Evolutionary conservation across 1,140 invertebrate genomes (phyloP), one percentile per base, ranked within the genome.

Genomic region (Tetramorium alpestre): DNA sequence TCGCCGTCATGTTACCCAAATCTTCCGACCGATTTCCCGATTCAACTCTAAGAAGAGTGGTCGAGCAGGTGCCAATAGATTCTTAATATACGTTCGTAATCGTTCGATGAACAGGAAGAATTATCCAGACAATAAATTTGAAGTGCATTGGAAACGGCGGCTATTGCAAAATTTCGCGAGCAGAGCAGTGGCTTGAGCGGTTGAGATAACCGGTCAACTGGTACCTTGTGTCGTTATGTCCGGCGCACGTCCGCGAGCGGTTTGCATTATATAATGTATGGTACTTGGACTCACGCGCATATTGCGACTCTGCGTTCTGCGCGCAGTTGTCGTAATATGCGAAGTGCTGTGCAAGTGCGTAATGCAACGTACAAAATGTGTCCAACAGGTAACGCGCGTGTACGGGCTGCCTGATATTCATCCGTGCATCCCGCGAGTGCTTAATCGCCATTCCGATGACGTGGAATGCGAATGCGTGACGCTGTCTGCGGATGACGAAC

Each of bases 141-240:
- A 84, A 62, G 75, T 84, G 54, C 69, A 84, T 75, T 60, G 41
- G 69, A 49, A 75, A 75, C 38, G 67, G 44, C 41, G 54, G 25
- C 54, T n/a, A 60, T 49, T 47, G 41, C 67, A 18, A 82, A 73
- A 73, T 82, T 38, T 13, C 10, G 67, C n/a, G 76, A n/a, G 56
- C 73, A 33, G 22, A 44, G 56, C 54, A 22, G 25, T 10, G 44
- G 51, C 25, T 72, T 56, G 80, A 28, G 38, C 67, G 41, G 28
- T n/a, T n/a, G 84, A 86, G 75, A 82, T 81, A 86, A 82, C 62
- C n/a, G 62, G 76, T 86, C 76, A 86, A 49, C 75, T 62, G 13
- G 25, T 82, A 41, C 41, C 22, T 86, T 22, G 58, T 22, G 47
- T 41, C 58, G 60, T 85, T 76, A 73, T 25, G 72, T 85, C 85